A percentile compares a stretch with the other conserved stretches of the same genome.
Conservation (phyloP, 2,113 vertebrate species). For the Pseudorhombus dupliciocellatus region DNA sequence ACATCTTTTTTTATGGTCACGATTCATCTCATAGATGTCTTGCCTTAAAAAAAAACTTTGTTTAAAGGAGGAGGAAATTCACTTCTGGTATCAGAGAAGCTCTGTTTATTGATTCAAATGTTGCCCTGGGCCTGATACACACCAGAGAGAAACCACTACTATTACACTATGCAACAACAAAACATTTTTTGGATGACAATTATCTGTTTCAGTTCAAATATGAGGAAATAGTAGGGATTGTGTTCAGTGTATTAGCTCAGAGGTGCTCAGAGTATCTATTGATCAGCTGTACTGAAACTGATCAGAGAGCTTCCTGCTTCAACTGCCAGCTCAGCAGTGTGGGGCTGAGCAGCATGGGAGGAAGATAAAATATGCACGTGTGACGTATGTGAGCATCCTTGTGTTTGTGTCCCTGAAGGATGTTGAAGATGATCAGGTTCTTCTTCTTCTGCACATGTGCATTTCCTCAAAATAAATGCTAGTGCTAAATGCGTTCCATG, state of each 20-base stretch:
- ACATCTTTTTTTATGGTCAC: too few species aligned
- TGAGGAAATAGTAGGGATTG: not conserved
- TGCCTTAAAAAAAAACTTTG: too few species aligned
- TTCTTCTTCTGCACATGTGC: not conserved
- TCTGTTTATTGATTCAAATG: not conserved
- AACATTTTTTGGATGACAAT: not conserved
- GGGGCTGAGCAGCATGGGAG: conserved; percentile 2
- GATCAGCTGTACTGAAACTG: conserved; percentile 32
- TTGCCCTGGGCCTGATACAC: not conserved
- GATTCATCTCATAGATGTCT: too few species aligned
- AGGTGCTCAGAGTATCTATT: conserved; percentile 31
- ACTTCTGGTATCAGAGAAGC: too few species aligned
- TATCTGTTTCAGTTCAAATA: too few species aligned
- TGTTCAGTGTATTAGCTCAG: not conserved
- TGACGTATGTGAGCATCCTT: not conserved
- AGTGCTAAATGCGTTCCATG: conserved; percentile 6
- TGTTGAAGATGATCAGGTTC: not conserved
- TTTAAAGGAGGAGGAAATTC: too few species aligned
- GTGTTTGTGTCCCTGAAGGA: not conserved
- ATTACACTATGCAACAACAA: not conserved
- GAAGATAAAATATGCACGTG: not conserved
- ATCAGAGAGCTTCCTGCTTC: conserved; percentile 38
- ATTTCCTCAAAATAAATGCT: not conserved
- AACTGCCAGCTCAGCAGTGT: conserved; percentile 40
- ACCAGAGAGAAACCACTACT: not conserved